Evolutionary conservation across 1,140 invertebrate genomes (phyloP).

Genomic region (Drosophila sucinea): DNA sequence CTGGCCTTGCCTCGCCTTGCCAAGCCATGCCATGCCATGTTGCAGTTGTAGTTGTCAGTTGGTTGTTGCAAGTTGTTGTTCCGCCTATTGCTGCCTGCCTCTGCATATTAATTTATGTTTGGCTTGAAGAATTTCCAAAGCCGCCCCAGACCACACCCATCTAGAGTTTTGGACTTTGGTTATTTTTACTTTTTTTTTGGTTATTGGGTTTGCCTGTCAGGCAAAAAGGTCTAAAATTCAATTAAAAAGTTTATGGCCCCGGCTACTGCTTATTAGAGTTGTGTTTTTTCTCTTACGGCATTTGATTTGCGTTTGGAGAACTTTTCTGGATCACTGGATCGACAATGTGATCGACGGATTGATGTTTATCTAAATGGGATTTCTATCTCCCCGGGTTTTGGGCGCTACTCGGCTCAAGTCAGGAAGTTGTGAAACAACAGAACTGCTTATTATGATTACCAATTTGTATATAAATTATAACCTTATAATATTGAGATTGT

Average conservation of each 20-base stretch:
- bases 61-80: slow-evolving; percentile 22
- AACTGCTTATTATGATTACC: no score
- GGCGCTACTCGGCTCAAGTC: no score
- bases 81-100: slow-evolving; percentile 52
- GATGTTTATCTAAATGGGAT: slow-evolving; percentile 23
- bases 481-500: no score
- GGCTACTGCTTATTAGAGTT: slow-evolving; percentile 53
- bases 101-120: slow-evolving; percentile 62
- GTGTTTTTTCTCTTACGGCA: slow-evolving; percentile 35
- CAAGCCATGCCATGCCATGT: slow-evolving; percentile 6
- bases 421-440: no score
- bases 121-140: slow-evolving; percentile 48
- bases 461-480: no score
- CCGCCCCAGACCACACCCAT: slow-evolving; percentile 43
- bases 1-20: slow-evolving; percentile 44
- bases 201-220: slow-evolving; percentile 26
- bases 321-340: slow-evolving; percentile 23
- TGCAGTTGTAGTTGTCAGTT: slow-evolving; percentile 4
- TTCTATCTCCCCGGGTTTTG: not conserved
- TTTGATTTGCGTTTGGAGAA: slow-evolving; percentile 42
- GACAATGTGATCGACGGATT: slow-evolving; percentile 27
- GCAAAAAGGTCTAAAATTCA: slow-evolving; percentile 45
- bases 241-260: slow-evolving; percentile 50
- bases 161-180: slow-evolving; percentile 32
- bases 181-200: not conserved